A percentile compares a stretch with the other conserved stretches of the same genome.
Conservation (phyloP, 2,888 invertebrate genomes). For the Gibbula magus region DNA sequence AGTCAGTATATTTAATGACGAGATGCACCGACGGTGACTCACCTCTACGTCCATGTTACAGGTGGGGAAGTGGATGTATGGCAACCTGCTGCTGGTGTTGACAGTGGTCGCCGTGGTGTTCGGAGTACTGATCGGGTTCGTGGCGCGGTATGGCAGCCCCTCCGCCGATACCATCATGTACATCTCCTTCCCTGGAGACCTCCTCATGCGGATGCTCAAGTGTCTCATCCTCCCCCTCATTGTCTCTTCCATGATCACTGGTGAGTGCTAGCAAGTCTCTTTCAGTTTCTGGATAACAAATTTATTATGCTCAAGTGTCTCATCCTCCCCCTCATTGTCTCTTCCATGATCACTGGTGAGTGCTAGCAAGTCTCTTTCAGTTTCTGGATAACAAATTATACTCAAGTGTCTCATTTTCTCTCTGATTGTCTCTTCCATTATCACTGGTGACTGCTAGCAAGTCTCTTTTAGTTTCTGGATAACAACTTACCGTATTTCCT, state of each 20-base stretch:
- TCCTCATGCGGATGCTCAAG: constrained; percentile 82
- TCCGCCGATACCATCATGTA: constrained; percentile 78
- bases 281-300: too few relatives aligned
- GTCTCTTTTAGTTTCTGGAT: too few relatives aligned
- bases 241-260: constrained; percentile 81
- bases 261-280: constrained; percentile 66
- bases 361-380: too few relatives aligned
- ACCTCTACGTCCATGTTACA: constrained; percentile 36
- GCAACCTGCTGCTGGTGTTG: constrained; percentile 79
- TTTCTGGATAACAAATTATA: constrained; percentile 61
- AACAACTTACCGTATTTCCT: too few relatives aligned
- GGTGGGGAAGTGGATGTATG: constrained; percentile 56
- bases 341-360: constrained; percentile 80
- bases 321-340: constrained; percentile 82
- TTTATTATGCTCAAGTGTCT: constrained; percentile 83
- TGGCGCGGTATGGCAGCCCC: constrained; percentile 77
- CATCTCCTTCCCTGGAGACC: constrained; percentile 82
- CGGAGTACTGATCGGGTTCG: constrained; percentile 80
- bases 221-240: constrained; percentile 84
- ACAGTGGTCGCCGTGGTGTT: constrained; percentile 80
- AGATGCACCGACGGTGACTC: too few relatives aligned
- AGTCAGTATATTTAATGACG: too few relatives aligned
- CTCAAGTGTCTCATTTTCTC: constrained; percentile 84
- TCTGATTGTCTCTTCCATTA: constrained; percentile 81
- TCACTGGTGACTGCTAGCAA: constrained; percentile 75